Base-by-base conservation (phyloP, 2,888 invertebrate species). In the Pardosa pseudoannulata region DNA sequence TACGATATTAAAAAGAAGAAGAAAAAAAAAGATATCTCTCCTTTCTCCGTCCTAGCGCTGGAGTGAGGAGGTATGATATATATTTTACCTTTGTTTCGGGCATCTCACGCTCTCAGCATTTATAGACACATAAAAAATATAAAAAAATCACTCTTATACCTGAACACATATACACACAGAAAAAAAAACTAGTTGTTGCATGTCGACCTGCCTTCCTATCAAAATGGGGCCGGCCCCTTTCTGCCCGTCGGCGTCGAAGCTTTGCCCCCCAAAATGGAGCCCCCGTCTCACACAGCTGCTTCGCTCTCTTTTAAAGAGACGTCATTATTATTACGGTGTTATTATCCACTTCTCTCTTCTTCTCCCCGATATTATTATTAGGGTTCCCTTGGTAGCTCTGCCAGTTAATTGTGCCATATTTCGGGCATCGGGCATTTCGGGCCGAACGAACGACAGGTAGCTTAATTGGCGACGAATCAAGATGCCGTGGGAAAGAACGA, bases 141-240 rank as follows among this genome's bases (percentile, higher is more conserved):
- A n/a, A n/a, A 67, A 73, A 79, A 28, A 27, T 28, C 29, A n/a
- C 32, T 19, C 32, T n/a, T n/a, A n/a, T n/a, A n/a, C 46, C 36
- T 29, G 1, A 68, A 81, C 68, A 81, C 3, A 32, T 70, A 11
- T 39, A 62, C n/a, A n/a, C n/a, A n/a, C 56, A 9, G 73, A 81
- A 81, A 73, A n/a, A n/a, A 79, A 74, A 62, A 70, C 31, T 31
- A 41, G 68, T 82, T 82, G 68, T 64, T 82, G 56, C 75, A 82
- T 74, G 76, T 76, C 76, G 82, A 83, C 82, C 82, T 83, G 82
- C 82, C 82, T 83, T 76, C 79, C 76, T 76, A 83, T 83, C 82
- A 83, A 83, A 83, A 76, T 65, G 71, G 70, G 82, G 71, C 82
- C 82, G 76, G 76, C 82, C 82, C 82, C 76, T 83, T 71, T 32